phyloP scores from a whole-genome alignment of 2,797 vertebrate genomes.

The Anisognathus igniventris region DNA sequence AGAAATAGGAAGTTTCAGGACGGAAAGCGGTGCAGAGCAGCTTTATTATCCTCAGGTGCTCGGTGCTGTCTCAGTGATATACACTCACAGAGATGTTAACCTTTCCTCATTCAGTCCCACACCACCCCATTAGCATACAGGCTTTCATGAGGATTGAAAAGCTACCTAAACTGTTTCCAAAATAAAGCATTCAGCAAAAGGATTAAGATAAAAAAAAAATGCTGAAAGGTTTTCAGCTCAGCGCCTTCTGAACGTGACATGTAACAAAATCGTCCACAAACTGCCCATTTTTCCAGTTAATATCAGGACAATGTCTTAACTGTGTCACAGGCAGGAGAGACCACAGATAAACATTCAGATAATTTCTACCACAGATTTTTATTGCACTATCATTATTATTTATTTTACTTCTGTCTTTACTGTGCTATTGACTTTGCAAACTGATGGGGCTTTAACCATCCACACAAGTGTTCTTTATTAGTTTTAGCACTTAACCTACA shows the following conservation, averaged over 20 bases:
- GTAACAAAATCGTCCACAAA: neutral
- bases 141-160: neutral
- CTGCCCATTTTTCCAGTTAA: neutral
- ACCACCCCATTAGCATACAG: neutral
- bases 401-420: neutral
- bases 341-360: conserved; percentile 15
- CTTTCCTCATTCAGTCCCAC: neutral
- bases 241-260: neutral
- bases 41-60: conserved; percentile 38
- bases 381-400: conserved; percentile 16
- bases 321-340: neutral
- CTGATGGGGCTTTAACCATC: neutral
- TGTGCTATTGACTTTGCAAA: neutral
- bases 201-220: neutral
- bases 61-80: neutral
- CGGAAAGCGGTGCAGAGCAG: neutral
- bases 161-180: neutral
- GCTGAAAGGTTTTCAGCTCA: neutral
- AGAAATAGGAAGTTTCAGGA: conserved; percentile 9
- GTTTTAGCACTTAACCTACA: neutral
- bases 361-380: conserved; percentile 19
- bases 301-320: neutral
- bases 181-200: neutral
- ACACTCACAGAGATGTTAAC: neutral
- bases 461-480: neutral